These are phyloP conservation scores for Odobenus rosmarus DNA, from an alignment of 2,113 vertebrate genomes.

Conservation along the genomic window DNA sequence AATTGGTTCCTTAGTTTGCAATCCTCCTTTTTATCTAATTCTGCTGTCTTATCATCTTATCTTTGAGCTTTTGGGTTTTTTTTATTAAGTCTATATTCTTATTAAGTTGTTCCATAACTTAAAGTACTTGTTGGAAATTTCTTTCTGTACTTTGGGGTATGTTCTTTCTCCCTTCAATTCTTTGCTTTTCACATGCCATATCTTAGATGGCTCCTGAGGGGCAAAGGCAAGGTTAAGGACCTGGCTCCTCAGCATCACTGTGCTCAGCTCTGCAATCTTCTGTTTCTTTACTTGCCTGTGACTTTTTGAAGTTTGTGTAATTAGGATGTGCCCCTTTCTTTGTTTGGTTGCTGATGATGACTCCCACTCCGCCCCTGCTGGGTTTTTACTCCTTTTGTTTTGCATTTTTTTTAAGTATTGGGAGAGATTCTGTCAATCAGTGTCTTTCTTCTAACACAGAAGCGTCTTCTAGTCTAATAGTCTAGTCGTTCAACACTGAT, in stretches of 20 bases:
- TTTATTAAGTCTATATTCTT: neutral
- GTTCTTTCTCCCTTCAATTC: neutral
- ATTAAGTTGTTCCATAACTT: neutral
- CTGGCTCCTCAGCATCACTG: neutral
- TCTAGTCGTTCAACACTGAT: neutral
- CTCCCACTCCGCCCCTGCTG: neutral
- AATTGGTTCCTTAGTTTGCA: neutral
- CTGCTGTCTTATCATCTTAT: conserved; percentile 16
- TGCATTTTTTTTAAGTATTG: neutral
- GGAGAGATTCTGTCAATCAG: neutral
- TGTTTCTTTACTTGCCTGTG: neutral
- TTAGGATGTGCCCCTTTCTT: neutral
- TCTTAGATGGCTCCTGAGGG: neutral
- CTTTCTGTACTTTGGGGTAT: neutral
- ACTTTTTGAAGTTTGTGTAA: neutral
- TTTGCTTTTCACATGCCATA: neutral
- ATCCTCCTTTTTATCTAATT: neutral
- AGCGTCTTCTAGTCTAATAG: neutral
- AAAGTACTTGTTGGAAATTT: neutral
- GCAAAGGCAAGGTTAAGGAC: neutral
- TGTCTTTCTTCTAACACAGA: neutral
- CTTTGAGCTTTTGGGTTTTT: neutral
- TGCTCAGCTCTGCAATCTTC: neutral
- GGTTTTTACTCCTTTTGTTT: neutral
- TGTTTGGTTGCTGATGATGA: neutral